A percentile compares a stretch with the other conserved stretches of the same genome.
phyloP scores from a whole-genome alignment of 2,797 vertebrate species.

The Kryptopterus vitreolus region DNA sequence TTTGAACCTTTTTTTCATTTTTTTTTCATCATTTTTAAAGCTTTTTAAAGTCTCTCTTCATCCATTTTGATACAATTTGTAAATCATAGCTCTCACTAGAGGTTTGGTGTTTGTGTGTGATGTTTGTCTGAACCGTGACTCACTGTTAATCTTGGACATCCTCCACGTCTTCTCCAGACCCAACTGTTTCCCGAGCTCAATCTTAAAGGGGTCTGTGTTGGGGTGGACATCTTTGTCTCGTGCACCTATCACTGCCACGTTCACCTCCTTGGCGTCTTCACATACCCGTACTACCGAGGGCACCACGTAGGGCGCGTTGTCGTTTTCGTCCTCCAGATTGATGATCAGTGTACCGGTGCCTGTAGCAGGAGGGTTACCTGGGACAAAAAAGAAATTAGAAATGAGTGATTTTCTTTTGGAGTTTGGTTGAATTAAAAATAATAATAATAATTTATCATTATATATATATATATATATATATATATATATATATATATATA shows the following conservation, averaged over 20 bases:
- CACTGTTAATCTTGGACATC: slow-evolving; percentile 90
- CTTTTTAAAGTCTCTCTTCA: not conserved
- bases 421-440: no score
- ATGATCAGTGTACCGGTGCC: slow-evolving; percentile 91
- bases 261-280: slow-evolving; percentile 87
- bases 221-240: slow-evolving; percentile 89
- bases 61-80: not conserved
- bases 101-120: not conserved
- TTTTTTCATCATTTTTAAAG: no score
- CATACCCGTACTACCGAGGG: slow-evolving; percentile 87
- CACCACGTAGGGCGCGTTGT: slow-evolving; percentile 88
- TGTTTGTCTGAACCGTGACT: slow-evolving; percentile 67
- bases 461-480: no score
- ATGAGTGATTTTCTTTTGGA: not conserved
- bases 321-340: slow-evolving; percentile 89
- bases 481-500: no score
- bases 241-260: slow-evolving; percentile 84
- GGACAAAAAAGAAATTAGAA: not conserved
- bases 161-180: slow-evolving; percentile 92
- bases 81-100: slow-evolving; percentile 1
- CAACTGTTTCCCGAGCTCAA: slow-evolving; percentile 88
- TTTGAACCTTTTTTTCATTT: not conserved
- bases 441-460: no score
- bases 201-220: slow-evolving; percentile 91
- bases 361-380: slow-evolving; percentile 88